Base-by-base conservation (phyloP, 2,797 vertebrate species). In the Austrolebias charrua region DNA sequence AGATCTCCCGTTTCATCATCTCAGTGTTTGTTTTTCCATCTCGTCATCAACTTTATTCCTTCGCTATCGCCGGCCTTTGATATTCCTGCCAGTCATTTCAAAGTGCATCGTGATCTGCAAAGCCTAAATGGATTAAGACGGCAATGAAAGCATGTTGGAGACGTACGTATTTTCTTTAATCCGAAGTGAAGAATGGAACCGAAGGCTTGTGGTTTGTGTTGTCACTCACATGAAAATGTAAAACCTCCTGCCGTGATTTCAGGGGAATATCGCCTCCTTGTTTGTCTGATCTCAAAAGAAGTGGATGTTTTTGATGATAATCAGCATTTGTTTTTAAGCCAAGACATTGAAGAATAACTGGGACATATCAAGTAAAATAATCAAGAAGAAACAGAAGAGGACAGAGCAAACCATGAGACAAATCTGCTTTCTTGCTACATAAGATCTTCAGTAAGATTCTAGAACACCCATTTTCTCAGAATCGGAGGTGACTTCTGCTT, bases 11-110 rank as follows among this genome's bases (percentile, higher is more conserved):
- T 81, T 81, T 80, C 63, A 78, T 83, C 70, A 76, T 80, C 54
- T 79, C 56, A 72, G 53, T 70, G 71, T 86, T 83, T 82, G 69
- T 79, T 81, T 48, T 72, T 85, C 80, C 81, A 83, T 82, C 65
- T 74, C 66, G 15, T 8, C 67, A 75, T 82, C 73, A 82, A 55
- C 68, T 56, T 64, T 76, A 55, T 76, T 73, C 51, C 33, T 54
- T 79, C 55, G 38, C 64, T 75, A 61, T 84, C 72, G 29, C 45
- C 2, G n/a, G 29, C 0, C 77, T 89, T 84, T 85, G 66, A 89
- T 79, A 77, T 46, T 14, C 54, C 43, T 40, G 75, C 82, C 81
- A 78, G 28, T 72, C 66, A 57, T 48, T 64, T 44, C 65, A 62
- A 24, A 58, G 20, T 65, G 60, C 51, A 67, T 73, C 64, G 65